Conservation (phyloP, 2,888 invertebrate species). For the Scaptodrosophila latifasciaeformis region DNA sequence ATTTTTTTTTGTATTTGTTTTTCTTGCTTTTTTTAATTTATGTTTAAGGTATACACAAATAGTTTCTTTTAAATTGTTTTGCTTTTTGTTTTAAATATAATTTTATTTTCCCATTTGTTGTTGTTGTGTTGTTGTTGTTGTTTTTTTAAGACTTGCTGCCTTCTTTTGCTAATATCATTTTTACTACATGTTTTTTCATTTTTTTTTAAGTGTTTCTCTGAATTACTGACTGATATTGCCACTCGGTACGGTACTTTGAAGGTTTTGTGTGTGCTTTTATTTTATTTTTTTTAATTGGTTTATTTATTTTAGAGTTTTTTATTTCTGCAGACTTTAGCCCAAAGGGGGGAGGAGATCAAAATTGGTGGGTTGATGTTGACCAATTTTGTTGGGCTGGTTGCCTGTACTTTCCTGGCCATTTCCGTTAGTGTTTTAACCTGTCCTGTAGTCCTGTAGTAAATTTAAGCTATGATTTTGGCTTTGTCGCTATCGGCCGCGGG, state of each 20-base stretch:
- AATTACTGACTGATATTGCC: constrained; percentile 71
- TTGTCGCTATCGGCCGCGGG: constrained; percentile 47
- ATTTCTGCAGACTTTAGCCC: constrained; percentile 2
- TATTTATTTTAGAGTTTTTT: constrained; percentile 11
- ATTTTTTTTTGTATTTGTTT: constrained; percentile 38
- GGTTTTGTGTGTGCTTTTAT: constrained; percentile 13
- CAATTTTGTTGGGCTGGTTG: neutral
- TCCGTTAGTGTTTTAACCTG: neutral
- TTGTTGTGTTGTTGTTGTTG: constrained; percentile 33
- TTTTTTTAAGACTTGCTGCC: constrained; percentile 2
- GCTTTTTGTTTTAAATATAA: constrained; percentile 13
- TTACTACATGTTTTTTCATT: constrained; percentile 41
- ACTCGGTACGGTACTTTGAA: constrained; percentile 42
- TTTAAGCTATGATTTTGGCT: constrained; percentile 67
- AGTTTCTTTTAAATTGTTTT: constrained; percentile 45
- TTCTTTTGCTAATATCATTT: constrained; percentile 59
- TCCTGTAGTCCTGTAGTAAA: constrained; percentile 36
- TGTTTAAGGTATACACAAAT: constrained; percentile 60
- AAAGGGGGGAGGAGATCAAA: neutral
- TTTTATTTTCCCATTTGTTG: constrained; percentile 22
- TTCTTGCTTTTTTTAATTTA: constrained; percentile 2
- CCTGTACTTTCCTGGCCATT: neutral
- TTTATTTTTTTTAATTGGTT: constrained; percentile 10
- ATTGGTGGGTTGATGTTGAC: neutral
- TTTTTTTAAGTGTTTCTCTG: constrained; percentile 17